Conservation (phyloP, 2,113 vertebrate genomes). For the Menidia beryllina region DNA sequence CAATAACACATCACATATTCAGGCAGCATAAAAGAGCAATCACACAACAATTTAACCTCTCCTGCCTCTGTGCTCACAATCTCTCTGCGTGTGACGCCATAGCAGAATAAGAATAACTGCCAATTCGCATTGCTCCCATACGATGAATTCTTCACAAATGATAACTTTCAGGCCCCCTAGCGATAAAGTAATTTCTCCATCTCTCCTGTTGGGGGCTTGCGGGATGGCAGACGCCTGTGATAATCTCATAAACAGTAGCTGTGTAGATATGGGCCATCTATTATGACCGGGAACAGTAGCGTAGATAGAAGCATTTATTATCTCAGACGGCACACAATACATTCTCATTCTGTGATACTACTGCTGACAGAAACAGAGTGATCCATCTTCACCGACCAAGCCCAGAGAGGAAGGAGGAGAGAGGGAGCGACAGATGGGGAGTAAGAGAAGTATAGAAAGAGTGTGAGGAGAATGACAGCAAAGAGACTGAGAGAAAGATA, state of each 20-base stretch:
- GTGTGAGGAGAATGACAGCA: slow-evolving; percentile 41
- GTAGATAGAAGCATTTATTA: slow-evolving; percentile 81
- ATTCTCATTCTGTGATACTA: slow-evolving; percentile 82
- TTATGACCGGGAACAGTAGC: slow-evolving; percentile 78
- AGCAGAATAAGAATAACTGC: slow-evolving; percentile 63
- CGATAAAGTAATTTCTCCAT: slow-evolving; percentile 81
- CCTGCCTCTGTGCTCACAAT: slow-evolving; percentile 55
- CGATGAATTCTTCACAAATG: slow-evolving; percentile 72
- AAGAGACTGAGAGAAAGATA: slow-evolving; percentile 10
- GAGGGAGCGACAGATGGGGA: slow-evolving; percentile 61
- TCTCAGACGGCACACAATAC: slow-evolving; percentile 80
- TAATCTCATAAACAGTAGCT: slow-evolving; percentile 82
- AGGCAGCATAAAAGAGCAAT: slow-evolving; percentile 73
- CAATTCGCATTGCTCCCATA: slow-evolving; percentile 73
- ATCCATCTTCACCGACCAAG: slow-evolving; percentile 76
- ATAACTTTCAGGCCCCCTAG: slow-evolving; percentile 77
- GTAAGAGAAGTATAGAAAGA: slow-evolving; percentile 53
- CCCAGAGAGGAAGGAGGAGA: slow-evolving; percentile 43
- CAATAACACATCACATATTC: slow-evolving; percentile 71
- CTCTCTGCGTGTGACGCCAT: slow-evolving; percentile 43
- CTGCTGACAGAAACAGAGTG: slow-evolving; percentile 78
- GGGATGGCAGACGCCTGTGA: slow-evolving; percentile 67
- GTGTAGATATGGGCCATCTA: slow-evolving; percentile 79
- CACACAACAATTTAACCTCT: slow-evolving; percentile 77
- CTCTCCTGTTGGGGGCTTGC: slow-evolving; percentile 73